Conservation (phyloP, 2,888 invertebrate genomes). For the Ectobius pallidus region DNA sequence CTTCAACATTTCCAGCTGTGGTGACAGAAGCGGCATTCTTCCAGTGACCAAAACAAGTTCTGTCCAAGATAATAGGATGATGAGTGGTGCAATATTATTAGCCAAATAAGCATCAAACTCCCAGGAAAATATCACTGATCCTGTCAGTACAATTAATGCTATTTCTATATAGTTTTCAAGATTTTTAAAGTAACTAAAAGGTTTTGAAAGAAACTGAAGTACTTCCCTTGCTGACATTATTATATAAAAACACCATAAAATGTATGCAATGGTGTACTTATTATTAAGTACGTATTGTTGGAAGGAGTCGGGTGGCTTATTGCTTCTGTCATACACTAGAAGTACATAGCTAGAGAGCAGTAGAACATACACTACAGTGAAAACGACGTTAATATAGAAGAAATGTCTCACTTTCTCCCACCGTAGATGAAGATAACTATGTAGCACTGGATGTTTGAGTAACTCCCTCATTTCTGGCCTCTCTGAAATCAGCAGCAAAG, state of each 20-base stretch:
- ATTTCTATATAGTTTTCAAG: constrained; percentile 5
- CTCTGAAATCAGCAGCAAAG: neutral
- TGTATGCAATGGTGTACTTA: neutral
- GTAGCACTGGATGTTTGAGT: neutral
- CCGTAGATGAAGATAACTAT: neutral
- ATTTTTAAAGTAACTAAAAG: neutral
- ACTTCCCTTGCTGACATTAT: neutral
- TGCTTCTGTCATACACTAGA: neutral
- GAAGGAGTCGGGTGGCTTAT: neutral
- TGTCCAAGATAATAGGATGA: constrained; percentile 5
- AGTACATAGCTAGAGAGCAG: neutral
- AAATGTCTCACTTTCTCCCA: neutral
- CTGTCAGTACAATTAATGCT: neutral
- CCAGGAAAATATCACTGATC: neutral
- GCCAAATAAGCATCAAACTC: neutral
- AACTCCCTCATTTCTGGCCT: neutral
- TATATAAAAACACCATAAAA: neutral
- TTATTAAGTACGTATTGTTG: no score
- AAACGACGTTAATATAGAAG: neutral
- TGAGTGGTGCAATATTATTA: no score
- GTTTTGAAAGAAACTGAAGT: neutral
- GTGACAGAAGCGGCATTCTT: neutral
- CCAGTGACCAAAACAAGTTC: constrained; percentile 10
- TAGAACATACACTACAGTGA: neutral
- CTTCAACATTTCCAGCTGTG: constrained; percentile 16